These are phyloP conservation scores for Campoplex nolae DNA, from an alignment of 2,888 invertebrate genomes.

Conservation along the genomic window DNA sequence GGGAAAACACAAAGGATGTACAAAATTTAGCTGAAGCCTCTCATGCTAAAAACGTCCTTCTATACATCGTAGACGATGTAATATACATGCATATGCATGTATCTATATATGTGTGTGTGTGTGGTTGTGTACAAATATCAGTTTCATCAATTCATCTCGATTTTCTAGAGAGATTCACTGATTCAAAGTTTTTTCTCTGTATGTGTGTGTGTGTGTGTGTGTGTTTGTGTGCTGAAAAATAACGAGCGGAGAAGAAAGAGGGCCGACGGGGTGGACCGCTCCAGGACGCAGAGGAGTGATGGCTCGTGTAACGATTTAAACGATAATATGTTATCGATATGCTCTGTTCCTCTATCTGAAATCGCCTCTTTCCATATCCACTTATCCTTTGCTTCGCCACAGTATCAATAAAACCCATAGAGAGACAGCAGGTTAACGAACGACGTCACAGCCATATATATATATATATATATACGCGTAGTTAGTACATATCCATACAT, in stretches of 20 bases:
- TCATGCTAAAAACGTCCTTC: background rate
- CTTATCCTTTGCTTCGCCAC: conserved; percentile 77
- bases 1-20: conserved; percentile 26
- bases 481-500: background rate
- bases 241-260: conserved; percentile 18
- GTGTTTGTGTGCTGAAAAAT: background rate
- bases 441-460: conserved; percentile 69
- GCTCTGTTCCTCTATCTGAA: conserved; percentile 55
- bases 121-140: conserved; percentile 21
- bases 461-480: background rate
- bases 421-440: conserved; percentile 84
- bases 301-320: conserved; percentile 76
- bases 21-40: conserved; percentile 18
- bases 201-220: background rate
- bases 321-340: conserved; percentile 82
- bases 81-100: background rate
- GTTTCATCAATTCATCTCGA: conserved; percentile 16
- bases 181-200: conserved; percentile 6
- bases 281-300: conserved; percentile 25
- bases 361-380: conserved; percentile 62
- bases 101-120: background rate
- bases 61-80: background rate
- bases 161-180: background rate
- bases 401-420: conserved; percentile 80
- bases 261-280: background rate